Evolutionary conservation across 2,888 invertebrate genomes (phyloP), one percentile per base, ranked within the genome.

Genomic region (Phoenoteleia sp.): DNA sequence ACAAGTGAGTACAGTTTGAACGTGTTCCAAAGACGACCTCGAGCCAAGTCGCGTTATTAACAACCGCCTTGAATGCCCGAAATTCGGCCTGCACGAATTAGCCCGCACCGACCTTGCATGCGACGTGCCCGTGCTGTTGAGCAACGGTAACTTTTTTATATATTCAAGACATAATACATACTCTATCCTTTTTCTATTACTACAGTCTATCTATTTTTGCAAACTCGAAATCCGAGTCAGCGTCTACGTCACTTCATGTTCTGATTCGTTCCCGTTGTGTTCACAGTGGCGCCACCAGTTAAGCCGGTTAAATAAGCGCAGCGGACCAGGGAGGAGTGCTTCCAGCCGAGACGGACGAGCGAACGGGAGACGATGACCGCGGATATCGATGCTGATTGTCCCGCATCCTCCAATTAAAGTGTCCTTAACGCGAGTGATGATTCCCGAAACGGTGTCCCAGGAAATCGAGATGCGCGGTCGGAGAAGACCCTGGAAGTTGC

Each of bases 361-460:
- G 74, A 74, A 74, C 64, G 69, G 62, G 67, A 79, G 79, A 79
- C 67, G 56, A 39, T 62, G 62, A 42, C 62, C 36, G 36, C 36
- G 36, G 36, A 36, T 36, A 36, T 9, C 13, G 36, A 49, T 74
- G 74, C 49, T 62, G 62, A 69, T 74, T 45, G 79, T 76, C 67
- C 77, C 77, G 17, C 36, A 67, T 52, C 67, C 76, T 71, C 71
- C 76, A 71, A 45, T 54, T 56, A 66, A 74, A 80, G 71, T 79
- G 74, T 79, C 75, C 84, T 84, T 84, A 80, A 60, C 62, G 74
- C 83, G 75, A 84, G 84, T 75, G 79, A 79, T 75, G 75, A 84
- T 84, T 79, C 84, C 79, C 80, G 66, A 74, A 75, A 79, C 67
- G 60, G 76, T 74, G 60, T 69, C 49, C 81, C 69, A 67, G 49